Base-by-base conservation (phyloP, 2,797 vertebrate species). In the Cuculus canorus region DNA sequence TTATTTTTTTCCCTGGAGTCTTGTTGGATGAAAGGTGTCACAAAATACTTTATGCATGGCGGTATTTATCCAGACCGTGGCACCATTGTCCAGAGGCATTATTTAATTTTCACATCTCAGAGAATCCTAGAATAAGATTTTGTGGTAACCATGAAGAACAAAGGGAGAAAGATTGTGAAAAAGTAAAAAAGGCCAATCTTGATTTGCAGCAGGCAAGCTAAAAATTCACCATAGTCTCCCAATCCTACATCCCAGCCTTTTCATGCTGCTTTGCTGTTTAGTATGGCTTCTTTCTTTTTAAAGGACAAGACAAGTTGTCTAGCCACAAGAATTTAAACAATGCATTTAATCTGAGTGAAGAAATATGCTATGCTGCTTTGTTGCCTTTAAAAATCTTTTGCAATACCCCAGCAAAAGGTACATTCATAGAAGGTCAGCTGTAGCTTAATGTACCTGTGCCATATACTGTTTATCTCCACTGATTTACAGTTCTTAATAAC, bases 241-340 rank as follows among this genome's bases (percentile, higher is more conserved):
- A 59, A 1, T 60, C 63, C 33, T 53, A 32, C 3, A 19, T 64
- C 91, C 57, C 64, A 84, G 48, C 15, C 48, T 90, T 43, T 84
- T 89, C 43, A 61, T 41, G 47, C 53, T 91, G 37, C 65, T 86
- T 79, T 11, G 9, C 78, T 86, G 33, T 86, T 91, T 64, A 82
- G 48, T 84, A 92, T 47, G 89, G 12, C 17, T 61, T 30, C 25
- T 64, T 48, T 35, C 73, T n/a, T 39, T 83, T 64, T 18, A 41
- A 84, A 91, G 61, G 90, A 96, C 90, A 94, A 94, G 94, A 96
- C 86, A 95, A 96, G 95, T 94, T 93, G 90, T 93, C 88, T 92
- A 86, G 83, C 92, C 95, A 63, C 95, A 97, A 90, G 91, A 92
- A 96, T 96, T 92, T 82, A 84, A 96, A 54, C 95, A 94, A 94